Evolutionary conservation across 2,797 vertebrate species (phyloP).

Genomic region (Scyliorhinus canicula): DNA sequence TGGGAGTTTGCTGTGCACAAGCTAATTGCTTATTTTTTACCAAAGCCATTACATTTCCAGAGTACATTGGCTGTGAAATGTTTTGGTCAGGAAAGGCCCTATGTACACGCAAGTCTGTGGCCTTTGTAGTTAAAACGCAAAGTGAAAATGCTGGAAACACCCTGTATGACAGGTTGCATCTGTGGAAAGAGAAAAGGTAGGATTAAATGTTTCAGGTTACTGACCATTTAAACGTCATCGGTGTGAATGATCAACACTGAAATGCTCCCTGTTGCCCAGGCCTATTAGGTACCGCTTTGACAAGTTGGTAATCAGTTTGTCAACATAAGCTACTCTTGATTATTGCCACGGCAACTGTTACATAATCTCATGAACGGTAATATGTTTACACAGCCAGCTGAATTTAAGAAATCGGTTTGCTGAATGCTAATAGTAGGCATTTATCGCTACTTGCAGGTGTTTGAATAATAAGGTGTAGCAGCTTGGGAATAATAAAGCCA

Average conservation of each 20-base stretch:
- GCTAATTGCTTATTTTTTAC: background rate
- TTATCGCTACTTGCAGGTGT: background rate
- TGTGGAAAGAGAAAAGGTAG: background rate
- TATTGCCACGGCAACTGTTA: background rate
- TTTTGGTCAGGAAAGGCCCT: background rate
- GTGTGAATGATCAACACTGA: background rate
- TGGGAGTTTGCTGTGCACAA: background rate
- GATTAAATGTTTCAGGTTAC: background rate
- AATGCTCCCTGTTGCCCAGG: background rate
- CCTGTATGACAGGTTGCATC: background rate
- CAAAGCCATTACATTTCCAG: background rate
- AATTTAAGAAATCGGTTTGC: background rate
- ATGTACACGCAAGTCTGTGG: background rate
- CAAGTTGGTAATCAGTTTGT: background rate
- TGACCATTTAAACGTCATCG: background rate
- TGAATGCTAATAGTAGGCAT: background rate
- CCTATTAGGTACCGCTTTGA: background rate
- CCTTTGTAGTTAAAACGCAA: background rate
- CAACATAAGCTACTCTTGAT: background rate
- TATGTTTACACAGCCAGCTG: background rate
- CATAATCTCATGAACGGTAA: background rate
- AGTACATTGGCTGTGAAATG: background rate
- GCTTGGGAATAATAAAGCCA: background rate
- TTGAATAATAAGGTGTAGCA: background rate
- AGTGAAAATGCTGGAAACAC: background rate